A percentile compares a stretch with the other conserved stretches of the same genome.
These are phyloP conservation scores for Bolinopsis microptera DNA, from an alignment of 37 sponge, comb jelly and placozoan genomes.

Conservation along the genomic window DNA sequence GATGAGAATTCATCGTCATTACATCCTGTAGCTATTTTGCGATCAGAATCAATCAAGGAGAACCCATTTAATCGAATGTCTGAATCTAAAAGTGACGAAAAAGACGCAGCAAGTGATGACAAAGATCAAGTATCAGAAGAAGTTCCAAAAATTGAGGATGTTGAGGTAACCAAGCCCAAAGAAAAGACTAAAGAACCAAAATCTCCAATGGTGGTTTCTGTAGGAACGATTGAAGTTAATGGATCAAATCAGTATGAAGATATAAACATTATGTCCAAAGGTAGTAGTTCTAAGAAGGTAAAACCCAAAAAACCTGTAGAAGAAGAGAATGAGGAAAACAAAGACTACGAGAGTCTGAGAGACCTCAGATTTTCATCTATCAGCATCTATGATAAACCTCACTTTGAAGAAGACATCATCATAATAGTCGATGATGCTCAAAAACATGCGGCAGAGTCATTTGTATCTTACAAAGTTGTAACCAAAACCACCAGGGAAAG, in stretches of 20 bases:
- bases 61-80: background rate
- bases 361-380: conserved; percentile 53
- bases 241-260: conserved; percentile 41
- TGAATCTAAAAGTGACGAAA: background rate
- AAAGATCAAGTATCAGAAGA: background rate
- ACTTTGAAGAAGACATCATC: conserved; percentile 54
- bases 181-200: background rate
- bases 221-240: conserved; percentile 49
- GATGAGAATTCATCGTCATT: background rate
- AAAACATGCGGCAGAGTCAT: conserved; percentile 49
- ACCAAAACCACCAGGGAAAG: conserved; percentile 52
- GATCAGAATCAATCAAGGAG: background rate
- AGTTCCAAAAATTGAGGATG: background rate
- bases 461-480: conserved; percentile 56
- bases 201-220: conserved; percentile 57
- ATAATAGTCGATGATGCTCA: conserved; percentile 54
- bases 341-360: conserved; percentile 44
- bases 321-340: background rate
- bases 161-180: background rate
- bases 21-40: background rate
- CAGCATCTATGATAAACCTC: conserved; percentile 63
- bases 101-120: background rate
- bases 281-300: background rate
- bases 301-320: background rate
- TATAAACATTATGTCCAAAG: conserved; percentile 62